Evolutionary conservation across 2,113 vertebrate genomes (phyloP).

Genomic region (Pungitius pungitius): DNA sequence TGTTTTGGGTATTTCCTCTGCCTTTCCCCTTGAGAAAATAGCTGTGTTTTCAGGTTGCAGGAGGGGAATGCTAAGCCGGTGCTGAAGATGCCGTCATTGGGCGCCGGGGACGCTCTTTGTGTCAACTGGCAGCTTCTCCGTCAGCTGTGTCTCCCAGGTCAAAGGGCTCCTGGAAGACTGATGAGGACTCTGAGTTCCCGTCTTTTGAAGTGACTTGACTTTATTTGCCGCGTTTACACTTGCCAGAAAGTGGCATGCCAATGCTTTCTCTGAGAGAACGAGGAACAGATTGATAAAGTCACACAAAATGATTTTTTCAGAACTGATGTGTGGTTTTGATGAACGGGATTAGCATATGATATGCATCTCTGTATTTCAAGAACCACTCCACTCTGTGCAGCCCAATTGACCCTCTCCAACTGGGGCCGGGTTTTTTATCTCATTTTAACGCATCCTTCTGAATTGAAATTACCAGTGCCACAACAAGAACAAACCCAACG

Average conservation of each 20-base stretch:
- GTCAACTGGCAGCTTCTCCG: constrained; percentile 59
- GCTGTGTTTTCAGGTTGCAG: constrained; percentile 50
- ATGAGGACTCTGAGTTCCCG: constrained; percentile 44
- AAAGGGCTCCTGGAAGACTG: constrained; percentile 53
- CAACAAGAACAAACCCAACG: constrained; percentile 84
- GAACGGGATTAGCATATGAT: background rate
- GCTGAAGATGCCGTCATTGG: constrained; percentile 61
- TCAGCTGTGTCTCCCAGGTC: constrained; percentile 65
- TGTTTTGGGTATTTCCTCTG: constrained; percentile 69
- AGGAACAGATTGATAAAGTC: constrained; percentile 26
- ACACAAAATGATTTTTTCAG: background rate
- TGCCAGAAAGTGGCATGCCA: constrained; percentile 10
- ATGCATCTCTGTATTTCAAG: background rate
- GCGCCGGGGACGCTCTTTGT: constrained; percentile 71
- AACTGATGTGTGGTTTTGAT: background rate
- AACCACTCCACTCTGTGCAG: background rate
- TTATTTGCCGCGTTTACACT: constrained; percentile 16
- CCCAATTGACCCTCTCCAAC: background rate
- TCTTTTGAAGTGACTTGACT: constrained; percentile 40
- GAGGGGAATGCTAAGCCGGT: constrained; percentile 51
- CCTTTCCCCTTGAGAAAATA: constrained; percentile 40
- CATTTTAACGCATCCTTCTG: background rate
- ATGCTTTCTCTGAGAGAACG: constrained; percentile 14
- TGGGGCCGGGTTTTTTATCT: background rate
- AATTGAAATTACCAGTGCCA: constrained; percentile 55